Evolutionary conservation across 2,113 vertebrate species (phyloP).

Genomic region (Ammodytes marinus): DNA sequence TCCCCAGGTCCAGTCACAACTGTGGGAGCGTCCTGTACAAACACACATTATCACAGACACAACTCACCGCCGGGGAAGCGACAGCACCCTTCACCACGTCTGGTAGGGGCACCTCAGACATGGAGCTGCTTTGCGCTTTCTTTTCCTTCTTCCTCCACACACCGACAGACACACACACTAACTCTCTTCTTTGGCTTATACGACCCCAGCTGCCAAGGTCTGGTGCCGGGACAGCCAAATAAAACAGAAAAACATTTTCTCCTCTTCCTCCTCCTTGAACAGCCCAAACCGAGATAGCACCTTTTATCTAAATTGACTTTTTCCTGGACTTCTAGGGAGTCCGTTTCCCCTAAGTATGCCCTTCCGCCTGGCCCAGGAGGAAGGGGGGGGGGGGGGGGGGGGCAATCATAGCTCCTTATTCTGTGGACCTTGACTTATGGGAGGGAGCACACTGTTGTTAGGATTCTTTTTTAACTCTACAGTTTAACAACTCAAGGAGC

Average conservation of each 20-base stretch:
- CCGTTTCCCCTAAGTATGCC: constrained; percentile 5
- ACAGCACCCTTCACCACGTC: constrained; percentile 49
- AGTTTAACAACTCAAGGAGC: constrained; percentile 5
- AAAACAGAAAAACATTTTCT: constrained; percentile 59
- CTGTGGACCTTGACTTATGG: constrained; percentile 68
- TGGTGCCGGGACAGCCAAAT: constrained; percentile 27
- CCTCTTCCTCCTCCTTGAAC: constrained; percentile 60
- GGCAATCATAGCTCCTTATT: constrained; percentile 42
- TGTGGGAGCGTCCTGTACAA: not conserved
- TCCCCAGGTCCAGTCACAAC: not conserved
- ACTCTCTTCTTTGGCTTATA: constrained; percentile 23
- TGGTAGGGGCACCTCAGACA: constrained; percentile 41
- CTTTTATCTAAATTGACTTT: constrained; percentile 77
- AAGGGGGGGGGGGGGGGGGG: not conserved
- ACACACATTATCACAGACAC: constrained; percentile 19
- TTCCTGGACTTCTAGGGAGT: constrained; percentile 76
- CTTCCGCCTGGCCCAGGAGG: not conserved
- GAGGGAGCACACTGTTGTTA: constrained; percentile 24
- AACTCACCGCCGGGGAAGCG: constrained; percentile 68
- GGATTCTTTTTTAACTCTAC: constrained; percentile 66
- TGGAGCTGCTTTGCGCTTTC: constrained; percentile 10
- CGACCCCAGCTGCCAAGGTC: constrained; percentile 23
- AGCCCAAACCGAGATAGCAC: constrained; percentile 37
- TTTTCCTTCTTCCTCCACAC: not conserved
- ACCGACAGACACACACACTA: not conserved